Evolutionary conservation across 2,888 invertebrate species (phyloP), one percentile per base, ranked within the genome.

Genomic region (Coenonympha glycerion): DNA sequence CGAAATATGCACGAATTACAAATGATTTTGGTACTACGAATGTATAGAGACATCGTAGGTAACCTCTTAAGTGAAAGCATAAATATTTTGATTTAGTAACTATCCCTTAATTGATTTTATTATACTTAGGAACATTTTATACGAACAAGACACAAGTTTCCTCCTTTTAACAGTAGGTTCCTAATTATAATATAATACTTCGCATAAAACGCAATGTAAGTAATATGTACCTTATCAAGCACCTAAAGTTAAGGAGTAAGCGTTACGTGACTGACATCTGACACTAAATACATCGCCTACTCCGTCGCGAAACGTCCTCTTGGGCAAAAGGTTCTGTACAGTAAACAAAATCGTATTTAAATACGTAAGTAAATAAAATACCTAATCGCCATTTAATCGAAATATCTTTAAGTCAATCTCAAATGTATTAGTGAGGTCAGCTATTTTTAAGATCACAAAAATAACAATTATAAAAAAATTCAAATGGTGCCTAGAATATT

Each of bases 221-320:
- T n/a, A n/a, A n/a, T n/a, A 47, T 73, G 73, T 81, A 79, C n/a
- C n/a, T n/a, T n/a, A 70, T 78, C 67, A 67, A 72, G 68, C 69
- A 71, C 73, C 74, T 71, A 76, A 75, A 76, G 68, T 77, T 79
- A 71, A 73, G 69, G 70, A 72, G 75, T 78, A 79, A 83, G 79
- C 80, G 77, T 68, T 82, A 80, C 78, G 80, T 81, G 80, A 79
- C 69, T 66, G 82, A 69, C 69, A 83, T 72, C 63, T 73, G 81
- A 84, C 81, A 78, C 84, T 81, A 11, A 45, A 24, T 34, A 34
- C 11, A 34, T 24, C 33, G 16, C 9, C 22, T 6, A 34, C 15
- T 61, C 58, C 55, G 54, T 62, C 58, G 57, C 57, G 52, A 62
- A 59, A 57, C 54, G 56, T 55, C 57, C 49, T 47, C 55, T 31